phyloP scores from a whole-genome alignment of 2,888 invertebrate genomes.

The Pollenia amentaria region DNA sequence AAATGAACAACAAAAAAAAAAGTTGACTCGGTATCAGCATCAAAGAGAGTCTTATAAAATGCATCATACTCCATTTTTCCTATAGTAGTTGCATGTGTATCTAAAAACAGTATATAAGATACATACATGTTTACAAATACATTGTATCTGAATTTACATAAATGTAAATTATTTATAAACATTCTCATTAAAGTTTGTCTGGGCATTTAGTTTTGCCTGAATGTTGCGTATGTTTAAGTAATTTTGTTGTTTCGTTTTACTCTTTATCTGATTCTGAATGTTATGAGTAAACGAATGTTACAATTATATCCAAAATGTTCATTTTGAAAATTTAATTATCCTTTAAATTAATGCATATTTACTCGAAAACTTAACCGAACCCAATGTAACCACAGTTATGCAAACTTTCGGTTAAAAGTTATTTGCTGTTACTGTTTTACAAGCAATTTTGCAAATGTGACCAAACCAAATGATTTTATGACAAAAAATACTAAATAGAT shows the following conservation, averaged over 20 bases:
- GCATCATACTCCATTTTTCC: neutral
- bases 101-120: neutral
- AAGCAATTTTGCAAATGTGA: constrained; percentile 69
- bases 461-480: constrained; percentile 43
- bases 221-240: constrained; percentile 23
- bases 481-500: constrained; percentile 2
- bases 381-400: constrained; percentile 65
- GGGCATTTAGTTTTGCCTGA: neutral
- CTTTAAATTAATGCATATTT: constrained; percentile 79
- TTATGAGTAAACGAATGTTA: constrained; percentile 40
- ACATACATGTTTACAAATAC: neutral
- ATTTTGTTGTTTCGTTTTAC: constrained; percentile 11
- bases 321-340: constrained; percentile 81
- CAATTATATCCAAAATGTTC: constrained; percentile 54
- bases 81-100: constrained; percentile 10
- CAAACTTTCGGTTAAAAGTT: constrained; percentile 54
- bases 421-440: constrained; percentile 55
- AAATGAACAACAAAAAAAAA: constrained; percentile 9
- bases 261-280: constrained; percentile 51
- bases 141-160: constrained; percentile 19
- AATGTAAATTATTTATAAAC: constrained; percentile 49
- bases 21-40: constrained; percentile 13
- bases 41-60: neutral
- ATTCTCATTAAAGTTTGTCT: constrained; percentile 3
- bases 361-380: constrained; percentile 46